A percentile compares a stretch with the other conserved stretches of the same genome.
Evolutionary conservation across 2,888 invertebrate genomes (phyloP).

Genomic region (Caenorhabditis japonica): DNA sequence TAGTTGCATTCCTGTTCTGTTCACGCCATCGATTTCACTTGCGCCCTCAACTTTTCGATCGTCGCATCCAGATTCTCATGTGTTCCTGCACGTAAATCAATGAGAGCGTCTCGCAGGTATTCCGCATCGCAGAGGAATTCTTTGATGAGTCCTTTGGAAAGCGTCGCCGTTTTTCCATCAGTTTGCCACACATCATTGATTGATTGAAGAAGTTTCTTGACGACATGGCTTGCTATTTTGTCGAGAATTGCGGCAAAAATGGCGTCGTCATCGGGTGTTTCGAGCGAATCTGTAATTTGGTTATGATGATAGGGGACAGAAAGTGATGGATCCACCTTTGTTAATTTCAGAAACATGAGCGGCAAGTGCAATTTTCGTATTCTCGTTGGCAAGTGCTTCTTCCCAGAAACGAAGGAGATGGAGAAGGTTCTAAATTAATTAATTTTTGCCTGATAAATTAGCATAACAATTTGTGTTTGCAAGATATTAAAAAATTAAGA

Average conservation of each 20-base stretch:
- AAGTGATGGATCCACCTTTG: constrained; percentile 6
- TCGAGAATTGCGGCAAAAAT: constrained; percentile 48
- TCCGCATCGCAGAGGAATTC: constrained; percentile 53
- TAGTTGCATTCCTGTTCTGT: not conserved
- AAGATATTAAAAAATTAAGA: no score
- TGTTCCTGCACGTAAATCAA: constrained; percentile 44
- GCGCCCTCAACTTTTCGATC: constrained; percentile 42
- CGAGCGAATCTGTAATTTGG: constrained; percentile 3
- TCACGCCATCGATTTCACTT: constrained; percentile 13
- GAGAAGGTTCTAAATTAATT: constrained; percentile 38
- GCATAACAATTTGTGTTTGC: no score
- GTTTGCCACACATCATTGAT: constrained; percentile 49
- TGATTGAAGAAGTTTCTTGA: constrained; percentile 47
- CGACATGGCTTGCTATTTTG: constrained; percentile 47
- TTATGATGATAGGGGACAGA: not conserved
- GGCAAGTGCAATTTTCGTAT: constrained; percentile 39
- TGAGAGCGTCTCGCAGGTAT: constrained; percentile 49
- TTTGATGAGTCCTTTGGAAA: constrained; percentile 48
- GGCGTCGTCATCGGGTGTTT: constrained; percentile 39
- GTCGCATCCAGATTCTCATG: constrained; percentile 37
- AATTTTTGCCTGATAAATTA: no score
- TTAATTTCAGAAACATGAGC: constrained; percentile 21
- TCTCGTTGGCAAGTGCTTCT: constrained; percentile 46
- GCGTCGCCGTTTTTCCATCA: constrained; percentile 34
- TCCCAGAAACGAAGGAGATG: constrained; percentile 54